Base-by-base conservation (phyloP, 2,888 invertebrate species). In the Dicyrtomina minuta region DNA sequence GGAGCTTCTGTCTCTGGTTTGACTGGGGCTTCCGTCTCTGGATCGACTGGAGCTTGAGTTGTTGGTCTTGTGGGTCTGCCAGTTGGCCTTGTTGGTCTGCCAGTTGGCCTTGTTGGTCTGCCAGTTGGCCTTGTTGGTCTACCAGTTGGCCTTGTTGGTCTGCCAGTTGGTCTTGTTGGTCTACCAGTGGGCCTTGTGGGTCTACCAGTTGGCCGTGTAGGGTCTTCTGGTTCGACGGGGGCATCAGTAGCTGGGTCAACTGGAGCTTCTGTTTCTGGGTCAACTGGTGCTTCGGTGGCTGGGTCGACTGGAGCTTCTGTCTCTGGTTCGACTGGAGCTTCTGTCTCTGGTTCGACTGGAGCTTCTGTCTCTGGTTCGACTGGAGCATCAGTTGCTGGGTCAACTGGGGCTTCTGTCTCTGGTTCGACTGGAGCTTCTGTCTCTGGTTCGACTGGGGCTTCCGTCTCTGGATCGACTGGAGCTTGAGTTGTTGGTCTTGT, bases 251-350 rank as follows among this genome's bases (percentile, higher is more conserved):
- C 20, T 17, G 20, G 20, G 3, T 17, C 22, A 22, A 13, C 24
- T 20, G 53, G 53, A 5, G 17, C 24, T 24, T 53, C 20, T 4
- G 53, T 53, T 20, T n/a, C 13, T 22, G 22, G 24, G 5, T 39
- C 41, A 22, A 12, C 26, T 22, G 56, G 56, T 12, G 26, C 56
- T 20, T 59, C 59, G 20, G 59, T 59, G 8, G 12, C 24, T 6
- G 22, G 39, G 5, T n/a, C n/a, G n/a, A n/a, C n/a, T 17, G 41
- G 61, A 22, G 61, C 44, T 43, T 61, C 44, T 2, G 61, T 61
- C 5, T 17, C 24, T 13, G 27, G 39, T 3, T 59, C 27, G 15
- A 44, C 61, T 20, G 61, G 41, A 4, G 61, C 41, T 17, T 53
- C 24, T 3, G 53, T 53, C 22, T n/a, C 20, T 17, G 20, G 20